Percentiles rank a stretch among this genome's conserved stretches.
Conservation (phyloP, 2,797 vertebrate genomes). For the Stomatorhinus walkeri region DNA sequence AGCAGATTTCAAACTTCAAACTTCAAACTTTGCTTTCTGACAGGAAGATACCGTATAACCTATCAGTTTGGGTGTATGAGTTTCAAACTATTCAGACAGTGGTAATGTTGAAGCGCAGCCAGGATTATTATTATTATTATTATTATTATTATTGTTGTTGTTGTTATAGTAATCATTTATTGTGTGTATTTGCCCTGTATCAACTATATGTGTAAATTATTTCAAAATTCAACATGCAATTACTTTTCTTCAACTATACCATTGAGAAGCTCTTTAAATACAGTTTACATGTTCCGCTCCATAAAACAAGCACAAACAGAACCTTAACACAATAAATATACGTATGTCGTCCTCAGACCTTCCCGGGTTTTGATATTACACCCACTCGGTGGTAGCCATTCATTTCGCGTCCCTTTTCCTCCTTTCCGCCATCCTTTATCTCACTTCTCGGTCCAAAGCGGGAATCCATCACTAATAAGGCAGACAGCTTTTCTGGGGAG, state of each 20-base stretch:
- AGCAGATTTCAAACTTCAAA: neutral
- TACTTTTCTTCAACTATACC: neutral
- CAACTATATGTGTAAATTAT: neutral
- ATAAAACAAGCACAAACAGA: neutral
- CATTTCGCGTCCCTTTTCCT: conserved; percentile 50
- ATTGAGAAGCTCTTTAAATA: neutral
- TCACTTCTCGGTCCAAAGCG: conserved; percentile 37
- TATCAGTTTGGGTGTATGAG: neutral
- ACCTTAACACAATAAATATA: neutral
- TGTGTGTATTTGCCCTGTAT: conserved; percentile 8
- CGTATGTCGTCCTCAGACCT: neutral
- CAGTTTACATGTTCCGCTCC: neutral
- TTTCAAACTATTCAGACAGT: neutral
- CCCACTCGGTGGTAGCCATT: conserved; percentile 47
- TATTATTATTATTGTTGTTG: neutral
- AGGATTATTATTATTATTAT: conserved; percentile 19
- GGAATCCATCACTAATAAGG: conserved; percentile 61
- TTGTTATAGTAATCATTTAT: neutral
- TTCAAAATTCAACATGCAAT: neutral
- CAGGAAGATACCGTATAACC: neutral
- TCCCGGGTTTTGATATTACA: conserved; percentile 30
- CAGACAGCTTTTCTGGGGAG: conserved; percentile 47
- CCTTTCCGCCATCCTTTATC: conserved; percentile 50
- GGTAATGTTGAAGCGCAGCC: neutral
- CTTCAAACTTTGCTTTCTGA: neutral